Base-by-base conservation (phyloP, 2,888 invertebrate genomes). In the Ditula angustiorana region DNA sequence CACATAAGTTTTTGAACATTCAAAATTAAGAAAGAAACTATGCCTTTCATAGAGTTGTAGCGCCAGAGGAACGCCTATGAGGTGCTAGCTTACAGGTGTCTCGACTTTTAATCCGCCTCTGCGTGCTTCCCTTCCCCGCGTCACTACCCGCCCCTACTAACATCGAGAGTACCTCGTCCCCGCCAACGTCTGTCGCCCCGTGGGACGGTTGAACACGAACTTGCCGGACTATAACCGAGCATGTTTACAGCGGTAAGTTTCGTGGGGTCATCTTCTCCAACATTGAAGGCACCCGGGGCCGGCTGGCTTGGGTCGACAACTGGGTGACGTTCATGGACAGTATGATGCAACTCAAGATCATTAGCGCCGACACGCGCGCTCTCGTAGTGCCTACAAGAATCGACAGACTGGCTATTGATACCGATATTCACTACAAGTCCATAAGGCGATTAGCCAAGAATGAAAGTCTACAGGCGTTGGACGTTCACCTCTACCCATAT, bases 251-350 rank as follows among this genome's bases (percentile, higher is more conserved):
- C 30, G 94, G 94, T 50, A 81, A 93, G 0, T 95, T 95, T 92
- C 93, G 94, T 52, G 95, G 95, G 5, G 91, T 96, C 1, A 74
- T 92, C 4, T 90, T 92, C 5, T 92, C 94, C 71, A 93, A 93
- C 74, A 83, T 92, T 7, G 86, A 92, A 67, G 94, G 94, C 28
- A 90, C 87, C 2, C 86, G 88, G 1, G 94, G 94, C 0, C 86
- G 88, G 21, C 80, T 95, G 5, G 83, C 93, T 57, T 98, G 97
- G 97, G 93, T 94, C 53, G 95, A 95, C 75, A 97, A 97, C 86
- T 98, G 98, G 98, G 95, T 97, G 5, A 94, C 96, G 2, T 97
- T 97, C 84, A 94, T 98, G 89, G 98, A 98, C 87, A 96, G 96
- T 33, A 96, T 98, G 95, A 92, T 98, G 11, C 98, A 98, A 85